Percentiles rank a stretch among this genome's conserved stretches.
Conservation (phyloP, 2,888 invertebrate genomes). For the Agrochola circellaris region DNA sequence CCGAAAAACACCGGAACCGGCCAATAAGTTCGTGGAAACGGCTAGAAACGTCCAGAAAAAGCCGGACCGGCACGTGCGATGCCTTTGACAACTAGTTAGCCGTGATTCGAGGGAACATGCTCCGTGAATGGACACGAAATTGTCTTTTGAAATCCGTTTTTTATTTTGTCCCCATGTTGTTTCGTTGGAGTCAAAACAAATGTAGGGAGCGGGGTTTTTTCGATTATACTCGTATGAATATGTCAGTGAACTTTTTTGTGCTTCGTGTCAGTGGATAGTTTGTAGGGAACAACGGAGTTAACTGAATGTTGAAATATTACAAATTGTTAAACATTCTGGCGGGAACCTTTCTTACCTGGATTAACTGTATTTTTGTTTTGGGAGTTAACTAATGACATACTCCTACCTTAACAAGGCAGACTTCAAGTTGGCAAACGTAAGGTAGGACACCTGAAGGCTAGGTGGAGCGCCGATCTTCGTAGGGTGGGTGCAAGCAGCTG, state of each 20-base stretch:
- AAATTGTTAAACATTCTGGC: not conserved
- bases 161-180: slow-evolving; percentile 24
- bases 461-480: not conserved
- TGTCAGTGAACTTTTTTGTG: slow-evolving; percentile 2
- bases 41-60: slow-evolving; percentile 53
- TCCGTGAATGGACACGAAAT: slow-evolving; percentile 60
- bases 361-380: not conserved
- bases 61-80: slow-evolving; percentile 53
- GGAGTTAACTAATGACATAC: not conserved
- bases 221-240: slow-evolving; percentile 24
- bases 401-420: not conserved
- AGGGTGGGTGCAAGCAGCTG: not conserved
- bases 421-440: not conserved
- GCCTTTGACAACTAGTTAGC: slow-evolving; percentile 69
- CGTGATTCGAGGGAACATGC: slow-evolving; percentile 53
- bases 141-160: slow-evolving; percentile 56
- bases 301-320: not conserved
- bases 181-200: slow-evolving; percentile 33
- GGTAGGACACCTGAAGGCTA: not conserved
- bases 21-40: slow-evolving; percentile 51
- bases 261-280: not conserved
- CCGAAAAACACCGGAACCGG: slow-evolving; percentile 49
- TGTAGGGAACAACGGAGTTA: not conserved
- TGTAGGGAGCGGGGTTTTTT: slow-evolving; percentile 8
- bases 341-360: not conserved